Evolutionary conservation across 2,888 invertebrate species (phyloP), one percentile per base, ranked within the genome.

Genomic region (Ligdia adustata): DNA sequence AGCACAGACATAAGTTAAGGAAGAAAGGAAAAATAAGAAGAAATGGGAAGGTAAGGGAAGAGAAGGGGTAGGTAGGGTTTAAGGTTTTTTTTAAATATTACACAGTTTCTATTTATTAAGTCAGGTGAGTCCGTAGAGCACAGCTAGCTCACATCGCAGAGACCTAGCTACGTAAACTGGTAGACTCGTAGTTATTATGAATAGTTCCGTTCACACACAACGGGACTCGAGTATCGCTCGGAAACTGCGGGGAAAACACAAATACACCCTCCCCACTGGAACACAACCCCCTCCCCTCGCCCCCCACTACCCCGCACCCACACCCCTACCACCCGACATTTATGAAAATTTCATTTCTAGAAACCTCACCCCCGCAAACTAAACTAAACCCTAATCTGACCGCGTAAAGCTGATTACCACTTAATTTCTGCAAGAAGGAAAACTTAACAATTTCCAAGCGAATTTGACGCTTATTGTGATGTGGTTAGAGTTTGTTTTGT

Each of bases 271-370:
- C 70, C 68, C 67, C 56, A 46, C 49, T 41, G 14, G 4, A 7
- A 7, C 22, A 22, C 22, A 22, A 35, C 39, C 15, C 41, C 15
- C 15, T 33, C n/a, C 51, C 34, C 50, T 47, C 51, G 48, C 37
- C 35, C 47, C 22, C 49, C 55, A 48, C 58, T 20, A 49, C 52
- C 52, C 65, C 47, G 55, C 52, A 24, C 39, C 50, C 49, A 56
- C 60, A 57, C 64, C 57, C 69, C 76, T 22, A 20, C 33, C 11
- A 15, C 24, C 35, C 26, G 24, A 35, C 80, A 80, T 80, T 88
- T 88, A 87, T 88, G 87, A 84, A 88, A 88, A 83, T 87, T 85
- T 86, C 84, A 91, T 91, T 89, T 87, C 79, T 87, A 78, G 79
- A 82, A 86, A 79, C 76, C 49, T 62, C 57, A 58, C 64, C 51